Percentiles rank a stretch among this genome's conserved stretches.
phyloP scores from a whole-genome alignment of 2,888 invertebrate species.

The Agrilus mali region DNA sequence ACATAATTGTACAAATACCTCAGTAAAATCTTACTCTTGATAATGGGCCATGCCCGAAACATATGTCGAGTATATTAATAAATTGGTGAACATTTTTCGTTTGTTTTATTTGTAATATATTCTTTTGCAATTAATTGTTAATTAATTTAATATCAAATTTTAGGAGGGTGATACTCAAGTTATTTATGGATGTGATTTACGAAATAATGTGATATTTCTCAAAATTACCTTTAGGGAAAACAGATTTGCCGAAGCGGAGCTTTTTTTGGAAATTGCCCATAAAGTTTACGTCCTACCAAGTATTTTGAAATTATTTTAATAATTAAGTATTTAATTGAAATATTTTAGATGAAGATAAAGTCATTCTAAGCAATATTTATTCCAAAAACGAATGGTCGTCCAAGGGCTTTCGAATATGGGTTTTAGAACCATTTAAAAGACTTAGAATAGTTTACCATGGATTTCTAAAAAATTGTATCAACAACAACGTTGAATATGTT shows the following conservation, averaged over 20 bases:
- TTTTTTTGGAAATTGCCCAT: slow-evolving; percentile 36
- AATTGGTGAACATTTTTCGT: too few relatives aligned
- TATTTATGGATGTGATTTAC: slow-evolving; percentile 42
- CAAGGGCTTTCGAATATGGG: slow-evolving; percentile 46
- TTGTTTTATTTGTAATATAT: too few relatives aligned
- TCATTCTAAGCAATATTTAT: slow-evolving; percentile 31
- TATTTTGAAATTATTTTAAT: slow-evolving; percentile 6
- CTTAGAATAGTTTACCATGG: slow-evolving; percentile 61
- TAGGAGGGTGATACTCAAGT: slow-evolving; percentile 33
- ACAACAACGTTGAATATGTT: slow-evolving; percentile 32
- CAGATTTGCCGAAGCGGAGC: slow-evolving; percentile 41
- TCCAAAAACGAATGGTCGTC: slow-evolving; percentile 42
- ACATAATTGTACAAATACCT: too few relatives aligned
- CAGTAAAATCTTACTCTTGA: too few relatives aligned
- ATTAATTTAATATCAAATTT: too few relatives aligned
- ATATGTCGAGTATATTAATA: too few relatives aligned
- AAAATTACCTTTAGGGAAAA: slow-evolving; percentile 40
- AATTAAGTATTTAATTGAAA: slow-evolving; percentile 4
- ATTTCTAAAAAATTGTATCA: slow-evolving; percentile 34
- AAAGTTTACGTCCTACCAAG: slow-evolving; percentile 34
- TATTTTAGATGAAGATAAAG: slow-evolving; percentile 41
- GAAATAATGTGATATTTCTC: slow-evolving; percentile 43
- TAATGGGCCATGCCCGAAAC: too few relatives aligned
- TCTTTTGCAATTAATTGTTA: too few relatives aligned
- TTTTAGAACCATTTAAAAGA: slow-evolving; percentile 45